Conservation (phyloP, 2,888 invertebrate genomes). For the Azorinus chamasolen region DNA sequence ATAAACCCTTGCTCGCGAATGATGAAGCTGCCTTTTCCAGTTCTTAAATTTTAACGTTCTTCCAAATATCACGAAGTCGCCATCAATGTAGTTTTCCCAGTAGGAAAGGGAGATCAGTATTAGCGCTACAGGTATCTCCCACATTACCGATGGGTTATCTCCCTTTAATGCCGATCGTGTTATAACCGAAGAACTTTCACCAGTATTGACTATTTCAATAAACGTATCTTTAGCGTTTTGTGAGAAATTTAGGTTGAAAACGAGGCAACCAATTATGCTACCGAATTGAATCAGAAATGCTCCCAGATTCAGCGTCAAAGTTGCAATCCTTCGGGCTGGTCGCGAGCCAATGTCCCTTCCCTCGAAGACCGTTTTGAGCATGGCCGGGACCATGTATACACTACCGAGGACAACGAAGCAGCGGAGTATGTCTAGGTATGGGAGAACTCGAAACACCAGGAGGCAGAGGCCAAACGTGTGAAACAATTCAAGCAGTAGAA, state of each 20-base stretch:
- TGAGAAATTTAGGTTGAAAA: conserved; percentile 65
- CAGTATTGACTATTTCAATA: conserved; percentile 40
- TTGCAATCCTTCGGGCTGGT: conserved; percentile 55
- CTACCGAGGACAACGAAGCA: conserved; percentile 77
- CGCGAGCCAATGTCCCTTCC: conserved; percentile 56
- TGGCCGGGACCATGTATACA: conserved; percentile 77
- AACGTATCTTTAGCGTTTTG: conserved; percentile 56
- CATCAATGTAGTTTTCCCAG: conserved; percentile 76
- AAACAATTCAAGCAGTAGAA: conserved; percentile 76
- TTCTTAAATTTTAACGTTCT: conserved; percentile 59
- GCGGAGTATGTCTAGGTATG: conserved; percentile 81
- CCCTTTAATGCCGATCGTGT: conserved; percentile 19
- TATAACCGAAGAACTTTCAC: conserved; percentile 25
- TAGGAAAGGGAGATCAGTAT: conserved; percentile 70
- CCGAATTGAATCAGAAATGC: conserved; percentile 74
- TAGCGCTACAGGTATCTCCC: conserved; percentile 71
- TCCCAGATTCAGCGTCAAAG: conserved; percentile 61
- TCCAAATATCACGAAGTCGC: conserved; percentile 64
- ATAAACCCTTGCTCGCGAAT: conserved; percentile 71
- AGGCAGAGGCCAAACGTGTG: conserved; percentile 83
- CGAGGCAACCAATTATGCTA: conserved; percentile 63
- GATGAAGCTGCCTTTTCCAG: conserved; percentile 75
- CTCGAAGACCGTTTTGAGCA: conserved; percentile 67
- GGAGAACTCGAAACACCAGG: conserved; percentile 83
- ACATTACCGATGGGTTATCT: conserved; percentile 47